These are phyloP conservation scores for Crax fasciolata DNA, from an alignment of 2,797 vertebrate genomes.

Conservation along the genomic window DNA sequence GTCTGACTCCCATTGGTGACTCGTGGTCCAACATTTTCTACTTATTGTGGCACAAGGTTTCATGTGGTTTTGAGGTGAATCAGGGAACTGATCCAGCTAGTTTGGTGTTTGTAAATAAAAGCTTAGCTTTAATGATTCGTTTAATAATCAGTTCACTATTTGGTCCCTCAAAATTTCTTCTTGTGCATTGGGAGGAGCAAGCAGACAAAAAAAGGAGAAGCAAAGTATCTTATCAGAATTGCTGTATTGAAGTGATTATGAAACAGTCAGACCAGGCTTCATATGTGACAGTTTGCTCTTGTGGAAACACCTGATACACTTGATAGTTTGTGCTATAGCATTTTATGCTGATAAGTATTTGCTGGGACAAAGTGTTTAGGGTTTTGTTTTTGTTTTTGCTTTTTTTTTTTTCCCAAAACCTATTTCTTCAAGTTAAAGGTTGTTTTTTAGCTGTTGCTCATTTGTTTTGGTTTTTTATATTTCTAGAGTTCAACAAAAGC, in stretches of 20 bases:
- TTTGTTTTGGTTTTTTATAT: not conserved
- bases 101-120: not conserved
- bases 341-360: not conserved
- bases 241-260: not conserved
- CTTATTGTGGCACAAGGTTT: not conserved
- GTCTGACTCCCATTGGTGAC: not conserved
- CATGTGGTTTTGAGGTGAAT: not conserved
- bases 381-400: no score
- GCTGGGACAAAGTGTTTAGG: not conserved
- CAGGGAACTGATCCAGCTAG: not conserved
- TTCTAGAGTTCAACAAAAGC: not conserved
- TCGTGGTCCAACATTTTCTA: not conserved
- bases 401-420: not conserved
- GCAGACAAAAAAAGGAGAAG: conserved; percentile 20
- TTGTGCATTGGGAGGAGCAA: not conserved
- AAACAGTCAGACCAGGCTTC: not conserved
- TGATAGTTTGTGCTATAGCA: not conserved
- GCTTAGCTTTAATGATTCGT: not conserved
- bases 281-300: not conserved
- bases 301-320: not conserved
- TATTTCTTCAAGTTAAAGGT: not conserved
- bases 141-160: rapidly evolving
- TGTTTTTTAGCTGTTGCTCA: not conserved
- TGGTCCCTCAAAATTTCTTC: not conserved
- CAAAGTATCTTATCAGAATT: not conserved